A percentile compares a stretch with the other conserved stretches of the same genome.
phyloP scores from a whole-genome alignment of 2,888 invertebrate species.

The Dasypolia templi region DNA sequence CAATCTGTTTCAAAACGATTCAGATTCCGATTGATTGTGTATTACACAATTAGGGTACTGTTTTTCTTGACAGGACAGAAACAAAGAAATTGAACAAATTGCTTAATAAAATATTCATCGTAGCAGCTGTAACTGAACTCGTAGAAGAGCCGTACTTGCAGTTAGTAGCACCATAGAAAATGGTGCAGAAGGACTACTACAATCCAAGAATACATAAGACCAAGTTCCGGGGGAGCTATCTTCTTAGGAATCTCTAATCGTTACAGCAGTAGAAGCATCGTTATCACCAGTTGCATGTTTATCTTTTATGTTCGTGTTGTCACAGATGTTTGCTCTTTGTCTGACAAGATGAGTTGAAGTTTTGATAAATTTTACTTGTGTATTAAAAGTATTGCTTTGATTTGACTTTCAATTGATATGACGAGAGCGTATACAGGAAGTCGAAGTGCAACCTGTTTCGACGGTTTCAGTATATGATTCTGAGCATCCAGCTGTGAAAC shows the following conservation, averaged over 20 bases:
- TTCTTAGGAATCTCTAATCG: neutral
- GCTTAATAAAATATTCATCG: conserved; percentile 63
- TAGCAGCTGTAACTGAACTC: conserved; percentile 49
- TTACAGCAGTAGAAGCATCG: neutral
- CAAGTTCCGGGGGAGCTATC: neutral
- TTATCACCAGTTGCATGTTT: neutral
- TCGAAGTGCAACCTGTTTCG: no score
- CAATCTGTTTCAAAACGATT: no score
- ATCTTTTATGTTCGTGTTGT: neutral
- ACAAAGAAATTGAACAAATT: conserved; percentile 51
- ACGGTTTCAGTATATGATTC: no score
- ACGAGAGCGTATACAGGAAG: neutral
- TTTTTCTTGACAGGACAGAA: conserved; percentile 43
- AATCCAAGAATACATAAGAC: neutral
- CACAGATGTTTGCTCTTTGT: neutral
- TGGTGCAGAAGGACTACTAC: conserved; percentile 16
- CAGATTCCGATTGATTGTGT: no score
- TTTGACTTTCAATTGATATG: no score
- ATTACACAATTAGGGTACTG: no score
- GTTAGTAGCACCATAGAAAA: conserved; percentile 6
- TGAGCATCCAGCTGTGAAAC: no score
- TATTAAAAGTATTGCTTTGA: no score
- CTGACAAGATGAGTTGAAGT: neutral
- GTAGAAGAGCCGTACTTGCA: conserved; percentile 26
- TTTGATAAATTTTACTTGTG: no score